phyloP scores from a whole-genome alignment of 2,888 invertebrate genomes.

The Hypsopygia costalis region DNA sequence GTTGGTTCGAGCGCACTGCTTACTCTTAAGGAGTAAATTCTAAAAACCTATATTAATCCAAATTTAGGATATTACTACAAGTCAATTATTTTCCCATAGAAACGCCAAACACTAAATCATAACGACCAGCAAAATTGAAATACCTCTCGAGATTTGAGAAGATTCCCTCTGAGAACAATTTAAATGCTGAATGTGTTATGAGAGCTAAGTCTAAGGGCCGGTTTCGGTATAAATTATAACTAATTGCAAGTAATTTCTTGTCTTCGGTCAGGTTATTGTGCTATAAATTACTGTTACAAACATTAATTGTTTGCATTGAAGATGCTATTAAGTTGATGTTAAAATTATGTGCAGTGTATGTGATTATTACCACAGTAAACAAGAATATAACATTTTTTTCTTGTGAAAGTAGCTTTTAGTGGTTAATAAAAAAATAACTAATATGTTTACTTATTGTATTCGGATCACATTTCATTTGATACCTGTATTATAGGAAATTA shows the following conservation, averaged over 20 bases:
- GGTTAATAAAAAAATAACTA: no score
- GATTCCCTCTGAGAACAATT: neutral
- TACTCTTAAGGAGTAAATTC: no score
- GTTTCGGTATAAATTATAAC: slow-evolving; percentile 42
- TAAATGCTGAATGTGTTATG: slow-evolving; percentile 11
- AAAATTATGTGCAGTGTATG: neutral
- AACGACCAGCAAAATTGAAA: neutral
- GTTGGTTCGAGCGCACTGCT: no score
- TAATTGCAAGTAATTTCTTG: slow-evolving; percentile 40
- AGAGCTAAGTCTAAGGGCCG: slow-evolving; percentile 35
- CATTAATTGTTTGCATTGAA: slow-evolving; percentile 4
- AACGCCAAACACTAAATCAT: neutral
- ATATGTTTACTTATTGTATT: no score
- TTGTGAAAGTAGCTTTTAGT: no score
- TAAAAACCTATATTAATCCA: no score
- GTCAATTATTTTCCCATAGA: no score
- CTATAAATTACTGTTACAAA: slow-evolving; percentile 23
- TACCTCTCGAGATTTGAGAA: neutral
- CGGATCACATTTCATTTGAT: no score
- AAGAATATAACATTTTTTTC: no score
- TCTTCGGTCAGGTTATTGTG: slow-evolving; percentile 33
- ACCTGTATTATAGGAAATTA: no score
- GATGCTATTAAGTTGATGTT: neutral
- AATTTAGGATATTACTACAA: no score
- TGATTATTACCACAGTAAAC: no score